These are phyloP conservation scores for Anguilla megastoma DNA, from an alignment of 2,797 vertebrate genomes.

Conservation along the genomic window DNA sequence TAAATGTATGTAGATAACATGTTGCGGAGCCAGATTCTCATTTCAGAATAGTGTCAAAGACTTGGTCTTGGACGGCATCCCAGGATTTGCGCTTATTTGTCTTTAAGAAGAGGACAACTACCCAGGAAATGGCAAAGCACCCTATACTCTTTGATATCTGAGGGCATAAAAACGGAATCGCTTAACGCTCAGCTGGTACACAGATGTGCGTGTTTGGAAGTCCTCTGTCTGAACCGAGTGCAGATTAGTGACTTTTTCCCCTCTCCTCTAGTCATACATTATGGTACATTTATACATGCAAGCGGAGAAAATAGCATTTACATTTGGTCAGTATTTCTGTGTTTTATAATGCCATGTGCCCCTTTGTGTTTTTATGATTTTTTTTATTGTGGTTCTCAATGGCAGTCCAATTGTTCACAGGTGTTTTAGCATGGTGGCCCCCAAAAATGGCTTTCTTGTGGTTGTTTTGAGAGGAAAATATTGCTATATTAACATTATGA, in stretches of 20 bases:
- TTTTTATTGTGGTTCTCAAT: constrained; percentile 67
- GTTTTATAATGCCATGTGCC: neutral
- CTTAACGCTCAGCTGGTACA: too few relatives aligned
- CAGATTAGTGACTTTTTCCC: constrained; percentile 82
- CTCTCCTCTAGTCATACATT: neutral
- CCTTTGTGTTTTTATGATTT: neutral
- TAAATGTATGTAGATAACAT: too few relatives aligned
- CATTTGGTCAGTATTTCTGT: neutral
- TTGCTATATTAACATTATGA: neutral
- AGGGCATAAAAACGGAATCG: too few relatives aligned
- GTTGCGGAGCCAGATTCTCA: too few relatives aligned
- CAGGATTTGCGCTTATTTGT: too few relatives aligned
- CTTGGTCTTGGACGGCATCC: too few relatives aligned
- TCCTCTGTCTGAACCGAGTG: constrained; percentile 69
- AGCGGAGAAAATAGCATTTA: constrained; percentile 6
- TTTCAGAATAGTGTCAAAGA: too few relatives aligned
- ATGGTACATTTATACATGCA: too few relatives aligned
- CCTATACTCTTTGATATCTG: too few relatives aligned
- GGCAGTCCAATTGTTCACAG: constrained; percentile 46
- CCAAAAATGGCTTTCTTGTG: neutral
- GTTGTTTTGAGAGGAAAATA: neutral
- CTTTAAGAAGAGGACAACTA: too few relatives aligned
- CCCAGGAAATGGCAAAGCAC: too few relatives aligned
- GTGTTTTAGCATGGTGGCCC: neutral
- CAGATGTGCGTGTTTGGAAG: too few relatives aligned